Conservation (phyloP, 2,888 invertebrate species). For the Drosophila anomelani region DNA sequence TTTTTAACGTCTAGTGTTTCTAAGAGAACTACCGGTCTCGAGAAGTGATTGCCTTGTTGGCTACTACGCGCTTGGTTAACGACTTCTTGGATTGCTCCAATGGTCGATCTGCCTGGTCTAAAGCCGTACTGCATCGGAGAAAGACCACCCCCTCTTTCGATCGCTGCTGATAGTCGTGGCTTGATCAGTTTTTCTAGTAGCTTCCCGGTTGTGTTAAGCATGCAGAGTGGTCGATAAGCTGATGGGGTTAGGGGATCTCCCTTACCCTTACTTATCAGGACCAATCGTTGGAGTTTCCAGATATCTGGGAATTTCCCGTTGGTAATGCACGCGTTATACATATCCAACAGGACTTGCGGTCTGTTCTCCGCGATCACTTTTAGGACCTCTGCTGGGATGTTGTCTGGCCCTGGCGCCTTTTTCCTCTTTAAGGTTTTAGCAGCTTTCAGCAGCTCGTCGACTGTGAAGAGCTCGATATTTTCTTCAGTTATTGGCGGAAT, state of each 20-base stretch:
- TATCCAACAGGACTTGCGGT: not conserved
- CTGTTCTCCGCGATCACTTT: not conserved
- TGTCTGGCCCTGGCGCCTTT: not conserved
- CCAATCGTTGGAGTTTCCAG: too few relatives aligned
- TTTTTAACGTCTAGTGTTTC: too few relatives aligned
- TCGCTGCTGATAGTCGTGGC: not conserved
- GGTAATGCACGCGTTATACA: too few relatives aligned
- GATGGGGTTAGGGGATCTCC: too few relatives aligned
- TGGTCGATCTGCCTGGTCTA: not conserved
- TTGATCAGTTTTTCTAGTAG: not conserved
- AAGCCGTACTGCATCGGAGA: not conserved
- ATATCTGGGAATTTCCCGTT: too few relatives aligned
- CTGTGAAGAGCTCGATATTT: not conserved
- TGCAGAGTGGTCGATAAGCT: slow-evolving; percentile 1
- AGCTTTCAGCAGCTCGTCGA: not conserved
- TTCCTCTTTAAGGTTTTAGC: not conserved
- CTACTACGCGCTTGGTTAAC: not conserved
- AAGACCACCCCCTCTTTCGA: not conserved
- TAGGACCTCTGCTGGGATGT: too few relatives aligned
- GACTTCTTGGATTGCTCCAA: not conserved
- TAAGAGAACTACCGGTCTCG: too few relatives aligned
- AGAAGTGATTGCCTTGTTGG: not conserved
- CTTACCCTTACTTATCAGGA: too few relatives aligned
- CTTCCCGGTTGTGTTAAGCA: not conserved
- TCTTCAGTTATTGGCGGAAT: not conserved